Evolutionary conservation across 2,888 invertebrate genomes (phyloP), one percentile per base, ranked within the genome.

Genomic region (Eremobia ochroleuca): DNA sequence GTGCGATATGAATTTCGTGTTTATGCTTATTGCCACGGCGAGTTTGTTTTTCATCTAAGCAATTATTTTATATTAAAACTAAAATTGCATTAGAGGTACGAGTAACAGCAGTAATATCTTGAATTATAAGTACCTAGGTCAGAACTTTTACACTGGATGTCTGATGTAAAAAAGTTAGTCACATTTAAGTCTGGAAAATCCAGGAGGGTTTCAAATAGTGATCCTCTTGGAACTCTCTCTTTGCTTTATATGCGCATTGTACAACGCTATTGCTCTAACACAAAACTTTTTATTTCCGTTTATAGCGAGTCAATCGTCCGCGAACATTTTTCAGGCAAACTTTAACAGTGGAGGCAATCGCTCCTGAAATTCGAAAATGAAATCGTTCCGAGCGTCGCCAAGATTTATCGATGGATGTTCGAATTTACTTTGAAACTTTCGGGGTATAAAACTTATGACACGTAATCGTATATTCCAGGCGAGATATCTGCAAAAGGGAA

Each of bases 341-440:
- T 97, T 97, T 96, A 96, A 97, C 97, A 96, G 96, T 96, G 94
- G 96, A 95, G 95, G 96, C 96, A 97, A 97, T 97, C 96, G 97
- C 94, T 97, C 95, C 96, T 96, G 97, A 96, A 96, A 96, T 96
- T 96, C 97, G 97, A 97, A 97, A 97, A 97, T 97, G 96, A 97
- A 97, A 96, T 96, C 96, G 96, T 96, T 95, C 94, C 92, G 94
- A 96, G 96, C 96, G 96, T 96, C 96, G 95, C 96, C 94, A 95
- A 97, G 97, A 97, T 96, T 97, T 97, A 97, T 97, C 95, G 97
- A 96, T 96, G 94, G 94, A 96, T 96, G 96, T 95, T 96, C 96
- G 94, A 96, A 96, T 96, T 96, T 96, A 96, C 96, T 96, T 96
- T 94, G 94, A 95, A 97, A 96, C 95, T 96, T 96, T 96, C 90